Percentiles rank a stretch among this genome's conserved stretches.
These are phyloP conservation scores for Volucella inflata DNA, from an alignment of 2,888 invertebrate species.

Conservation along the genomic window DNA sequence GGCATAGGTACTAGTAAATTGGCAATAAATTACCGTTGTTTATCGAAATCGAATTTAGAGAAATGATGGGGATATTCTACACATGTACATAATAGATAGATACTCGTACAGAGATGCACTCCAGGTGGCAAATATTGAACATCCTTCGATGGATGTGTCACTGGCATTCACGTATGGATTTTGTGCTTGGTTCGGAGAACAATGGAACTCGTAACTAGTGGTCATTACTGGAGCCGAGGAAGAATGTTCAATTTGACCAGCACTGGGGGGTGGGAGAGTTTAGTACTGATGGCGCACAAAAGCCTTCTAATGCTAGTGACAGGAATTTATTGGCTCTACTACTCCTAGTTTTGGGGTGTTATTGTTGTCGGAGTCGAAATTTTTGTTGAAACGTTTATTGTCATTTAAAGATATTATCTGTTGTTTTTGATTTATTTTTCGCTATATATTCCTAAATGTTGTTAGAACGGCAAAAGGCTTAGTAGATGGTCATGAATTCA, in stretches of 20 bases:
- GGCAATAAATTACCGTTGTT: constrained; percentile 66
- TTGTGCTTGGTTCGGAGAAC: not conserved
- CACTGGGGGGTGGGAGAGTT: not conserved
- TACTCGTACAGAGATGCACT: no score
- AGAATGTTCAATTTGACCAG: constrained; percentile 31
- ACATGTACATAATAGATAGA: not conserved
- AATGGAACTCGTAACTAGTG: constrained; percentile 15
- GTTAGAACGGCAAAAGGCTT: no score
- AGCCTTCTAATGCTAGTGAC: constrained; percentile 30
- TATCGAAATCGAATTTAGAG: constrained; percentile 49
- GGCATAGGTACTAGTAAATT: constrained; percentile 61
- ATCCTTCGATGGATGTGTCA: constrained; percentile 21
- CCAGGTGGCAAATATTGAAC: constrained; percentile 33
- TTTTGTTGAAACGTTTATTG: not conserved
- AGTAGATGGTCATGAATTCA: no score
- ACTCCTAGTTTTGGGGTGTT: not conserved
- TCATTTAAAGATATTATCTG: no score
- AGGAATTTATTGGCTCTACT: constrained; percentile 40
- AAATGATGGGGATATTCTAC: constrained; percentile 17
- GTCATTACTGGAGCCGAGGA: not conserved
- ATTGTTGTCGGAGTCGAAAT: not conserved
- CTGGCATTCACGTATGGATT: not conserved
- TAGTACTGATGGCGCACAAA: constrained; percentile 4
- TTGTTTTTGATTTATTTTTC: no score
- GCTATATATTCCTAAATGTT: no score